Percentiles rank a stretch among this genome's conserved stretches.
Conservation (phyloP, 2,797 vertebrate genomes). For the Phoeniculus purpureus region DNA sequence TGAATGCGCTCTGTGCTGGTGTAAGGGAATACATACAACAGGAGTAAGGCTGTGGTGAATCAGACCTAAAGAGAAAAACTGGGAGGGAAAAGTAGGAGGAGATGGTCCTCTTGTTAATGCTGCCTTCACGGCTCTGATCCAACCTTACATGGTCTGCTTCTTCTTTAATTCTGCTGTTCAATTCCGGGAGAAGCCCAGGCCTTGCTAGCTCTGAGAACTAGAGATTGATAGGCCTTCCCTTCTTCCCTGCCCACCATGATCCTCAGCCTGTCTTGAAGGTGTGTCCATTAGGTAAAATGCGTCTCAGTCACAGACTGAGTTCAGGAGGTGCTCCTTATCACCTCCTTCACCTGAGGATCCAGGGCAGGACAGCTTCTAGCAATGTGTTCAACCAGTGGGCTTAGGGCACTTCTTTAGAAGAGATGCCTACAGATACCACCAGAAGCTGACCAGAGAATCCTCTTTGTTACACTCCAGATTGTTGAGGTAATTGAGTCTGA, state of each 20-base stretch:
- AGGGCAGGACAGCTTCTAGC: not conserved
- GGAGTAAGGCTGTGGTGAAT: not conserved
- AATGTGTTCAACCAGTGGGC: not conserved
- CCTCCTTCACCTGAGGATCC: rapidly evolving
- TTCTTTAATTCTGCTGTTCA: not conserved
- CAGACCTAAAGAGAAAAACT: not conserved
- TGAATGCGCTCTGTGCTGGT: not conserved
- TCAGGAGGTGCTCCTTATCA: not conserved
- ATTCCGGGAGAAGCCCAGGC: not conserved
- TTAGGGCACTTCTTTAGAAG: not conserved
- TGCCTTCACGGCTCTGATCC: not conserved
- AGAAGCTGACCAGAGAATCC: not conserved
- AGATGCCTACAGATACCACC: rapidly evolving
- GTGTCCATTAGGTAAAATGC: not conserved
- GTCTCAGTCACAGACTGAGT: rapidly evolving
- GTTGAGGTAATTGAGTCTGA: not conserved
- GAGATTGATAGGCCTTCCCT: not conserved
- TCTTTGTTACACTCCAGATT: not conserved
- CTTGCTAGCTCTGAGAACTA: not conserved
- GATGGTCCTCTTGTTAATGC: not conserved
- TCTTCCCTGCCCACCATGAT: not conserved
- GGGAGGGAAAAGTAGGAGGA: not conserved
- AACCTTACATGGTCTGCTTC: not conserved
- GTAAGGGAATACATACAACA: not conserved
- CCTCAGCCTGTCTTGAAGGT: not conserved